phyloP scores from a whole-genome alignment of 2,888 invertebrate genomes.

The Camponotus fellah region DNA sequence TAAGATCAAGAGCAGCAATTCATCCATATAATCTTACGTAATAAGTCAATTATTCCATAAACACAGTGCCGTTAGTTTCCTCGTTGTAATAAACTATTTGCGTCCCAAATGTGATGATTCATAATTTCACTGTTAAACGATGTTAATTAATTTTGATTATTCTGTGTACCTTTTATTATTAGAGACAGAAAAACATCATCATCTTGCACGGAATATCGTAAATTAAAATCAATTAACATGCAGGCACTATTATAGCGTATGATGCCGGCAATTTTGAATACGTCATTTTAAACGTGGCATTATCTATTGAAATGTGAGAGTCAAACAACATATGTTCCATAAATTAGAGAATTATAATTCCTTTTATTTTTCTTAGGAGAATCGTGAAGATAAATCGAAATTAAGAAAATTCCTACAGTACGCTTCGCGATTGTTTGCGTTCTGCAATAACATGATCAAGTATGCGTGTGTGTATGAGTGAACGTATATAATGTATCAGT shows the following conservation, averaged over 20 bases:
- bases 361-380: background rate
- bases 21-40: background rate
- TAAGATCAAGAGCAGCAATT: background rate
- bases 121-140: conserved; percentile 22
- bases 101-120: conserved; percentile 59
- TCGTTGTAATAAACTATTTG: conserved; percentile 1
- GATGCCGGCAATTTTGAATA: conserved; percentile 56
- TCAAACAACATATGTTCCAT: background rate
- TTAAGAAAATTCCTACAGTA: background rate
- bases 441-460: conserved; percentile 11
- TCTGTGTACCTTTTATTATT: conserved; percentile 1
- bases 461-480: conserved; percentile 2
- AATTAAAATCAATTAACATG: conserved; percentile 65
- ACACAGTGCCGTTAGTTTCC: conserved; percentile 73
- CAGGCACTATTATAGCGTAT: conserved; percentile 65
- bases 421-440: background rate
- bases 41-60: conserved; percentile 28
- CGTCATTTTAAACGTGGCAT: background rate
- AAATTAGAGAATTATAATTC: conserved; percentile 2
- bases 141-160: conserved; percentile 12
- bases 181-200: conserved; percentile 32
- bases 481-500: conserved; percentile 13
- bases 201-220: conserved; percentile 39
- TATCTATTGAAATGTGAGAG: background rate
- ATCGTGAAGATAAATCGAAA: conserved; percentile 23